Evolutionary conservation across 2,888 invertebrate species (phyloP), one percentile per base, ranked within the genome.

Genomic region (Leucozona laternaria): DNA sequence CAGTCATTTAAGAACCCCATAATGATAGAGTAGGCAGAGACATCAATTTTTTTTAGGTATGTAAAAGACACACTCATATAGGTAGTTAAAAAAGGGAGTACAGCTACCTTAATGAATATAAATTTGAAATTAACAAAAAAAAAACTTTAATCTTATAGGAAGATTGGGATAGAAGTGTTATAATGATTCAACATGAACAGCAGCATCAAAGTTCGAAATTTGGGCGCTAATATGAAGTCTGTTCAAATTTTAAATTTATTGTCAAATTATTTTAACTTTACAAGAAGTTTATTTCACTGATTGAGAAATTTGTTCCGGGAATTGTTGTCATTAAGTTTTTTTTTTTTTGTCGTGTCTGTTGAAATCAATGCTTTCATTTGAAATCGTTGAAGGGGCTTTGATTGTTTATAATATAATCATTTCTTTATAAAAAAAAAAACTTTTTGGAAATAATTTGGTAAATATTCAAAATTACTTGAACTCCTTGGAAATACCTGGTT

Each of bases 111-210:
- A 25, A 50, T 22, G 50, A 50, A 50, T 13, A 50, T 13, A 50
- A 50, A 50, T 50, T 50, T 5, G 22, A 25, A 0, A 50, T 50
- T 25, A 20, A 48, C 2, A 20, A 48, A 22, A 13, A 13, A 31
- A 0, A 31, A 22, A 50, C 5, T 6, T 50, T 13, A 10, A 17
- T 48, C 17, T 48, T 20, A 10, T 20, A 17, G 22, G 25, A 25
- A 6, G 50, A 22, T 50, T 22, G 6, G 22, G 15, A 50, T 13
- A 22, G 22, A 50, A 25, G 50, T 50, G 50, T 50, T 22, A 31
- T 31, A 50, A 20, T 7, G 22, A 50, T 50, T 50, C 13, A 50
- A 50, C 50, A 50, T 50, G 22, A 50, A 50, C 50, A 50, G 50
- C 5, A 50, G 22, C 22, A 50, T 50, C 50, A 50, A 13, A 15